phyloP scores from a whole-genome alignment of 2,797 vertebrate species.

The Masticophis lateralis region DNA sequence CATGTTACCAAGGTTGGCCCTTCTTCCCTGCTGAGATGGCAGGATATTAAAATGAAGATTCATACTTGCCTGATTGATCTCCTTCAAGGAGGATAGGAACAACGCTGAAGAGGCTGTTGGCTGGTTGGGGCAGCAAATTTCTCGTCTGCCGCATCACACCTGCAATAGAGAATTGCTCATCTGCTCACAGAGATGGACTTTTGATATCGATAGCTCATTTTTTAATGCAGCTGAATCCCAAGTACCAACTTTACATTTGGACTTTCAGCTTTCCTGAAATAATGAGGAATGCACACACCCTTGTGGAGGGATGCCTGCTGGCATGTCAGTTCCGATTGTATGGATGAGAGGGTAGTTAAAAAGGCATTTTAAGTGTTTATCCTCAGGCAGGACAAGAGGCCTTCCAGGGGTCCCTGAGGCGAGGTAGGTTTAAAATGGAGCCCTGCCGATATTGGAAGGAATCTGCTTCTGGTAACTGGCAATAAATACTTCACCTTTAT shows the following conservation, averaged over 20 bases:
- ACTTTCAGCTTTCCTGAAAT: background rate
- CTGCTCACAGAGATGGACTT: background rate
- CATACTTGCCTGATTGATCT: background rate
- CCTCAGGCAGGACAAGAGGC: background rate
- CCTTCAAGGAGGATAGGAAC: background rate
- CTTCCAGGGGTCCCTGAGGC: background rate
- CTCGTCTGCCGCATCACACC: background rate
- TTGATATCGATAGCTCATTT: background rate
- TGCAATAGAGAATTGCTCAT: background rate
- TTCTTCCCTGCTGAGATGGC: accelerated
- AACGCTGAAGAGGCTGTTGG: background rate
- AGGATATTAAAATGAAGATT: accelerated
- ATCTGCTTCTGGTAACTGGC: background rate
- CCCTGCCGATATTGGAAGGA: background rate
- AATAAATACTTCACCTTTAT: background rate
- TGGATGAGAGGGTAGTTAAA: background rate
- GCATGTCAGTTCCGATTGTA: background rate
- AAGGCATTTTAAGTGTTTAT: background rate
- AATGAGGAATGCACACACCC: background rate
- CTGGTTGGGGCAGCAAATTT: background rate
- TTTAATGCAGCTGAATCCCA: background rate
- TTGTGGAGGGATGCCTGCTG: background rate
- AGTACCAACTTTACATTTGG: background rate
- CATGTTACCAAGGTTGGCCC: background rate
- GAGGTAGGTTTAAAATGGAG: background rate